A percentile compares a stretch with the other conserved stretches of the same genome.
Evolutionary conservation across 2,113 vertebrate genomes (phyloP).

Genomic region (Oriolus oriolus): DNA sequence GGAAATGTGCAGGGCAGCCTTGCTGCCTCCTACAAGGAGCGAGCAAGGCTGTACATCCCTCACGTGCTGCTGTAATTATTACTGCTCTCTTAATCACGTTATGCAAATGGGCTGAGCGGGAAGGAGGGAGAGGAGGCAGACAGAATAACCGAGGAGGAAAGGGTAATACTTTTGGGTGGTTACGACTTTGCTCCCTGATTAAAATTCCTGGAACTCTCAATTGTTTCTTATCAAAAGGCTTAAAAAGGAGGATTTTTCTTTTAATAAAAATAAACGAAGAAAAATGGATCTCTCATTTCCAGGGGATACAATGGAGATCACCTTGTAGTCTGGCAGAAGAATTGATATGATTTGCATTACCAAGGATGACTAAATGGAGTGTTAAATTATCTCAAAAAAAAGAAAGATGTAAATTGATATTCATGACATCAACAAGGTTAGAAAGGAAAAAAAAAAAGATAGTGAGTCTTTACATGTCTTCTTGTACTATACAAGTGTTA

Average conservation of each 20-base stretch:
- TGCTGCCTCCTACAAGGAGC: background rate
- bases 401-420: conserved; percentile 15
- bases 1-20: background rate
- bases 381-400: conserved; percentile 61
- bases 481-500: conserved; percentile 8
- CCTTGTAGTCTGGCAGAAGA: conserved; percentile 46
- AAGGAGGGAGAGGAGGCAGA: background rate
- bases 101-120: conserved; percentile 12
- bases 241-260: conserved; percentile 26
- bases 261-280: conserved; percentile 38
- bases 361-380: conserved; percentile 64
- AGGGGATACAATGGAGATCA: conserved; percentile 53
- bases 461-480: background rate
- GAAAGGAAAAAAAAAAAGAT: background rate
- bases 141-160: background rate
- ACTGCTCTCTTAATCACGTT: background rate
- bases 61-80: background rate
- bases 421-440: conserved; percentile 47
- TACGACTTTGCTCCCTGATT: background rate
- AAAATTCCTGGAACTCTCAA: conserved; percentile 19
- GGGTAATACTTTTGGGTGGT: background rate
- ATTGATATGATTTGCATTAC: conserved; percentile 51
- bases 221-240: conserved; percentile 27
- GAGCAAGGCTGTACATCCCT: background rate
- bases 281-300: conserved; percentile 47